Evolutionary conservation across 2,797 vertebrate genomes (phyloP), one percentile per base, ranked within the genome.

Genomic region (Thamnophis elegans): DNA sequence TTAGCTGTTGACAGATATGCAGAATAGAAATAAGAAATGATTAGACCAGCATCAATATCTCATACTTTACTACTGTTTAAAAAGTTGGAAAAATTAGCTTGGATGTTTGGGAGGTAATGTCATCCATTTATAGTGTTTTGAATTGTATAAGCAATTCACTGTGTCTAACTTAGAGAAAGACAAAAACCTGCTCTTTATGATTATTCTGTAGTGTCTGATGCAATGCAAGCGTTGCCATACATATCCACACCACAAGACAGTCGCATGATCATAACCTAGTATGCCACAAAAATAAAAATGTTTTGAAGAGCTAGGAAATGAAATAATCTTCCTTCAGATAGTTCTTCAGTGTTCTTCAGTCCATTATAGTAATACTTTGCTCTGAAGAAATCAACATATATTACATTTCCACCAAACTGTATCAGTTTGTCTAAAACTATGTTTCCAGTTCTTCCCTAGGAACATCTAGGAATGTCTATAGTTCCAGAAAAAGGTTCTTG

Each of bases 1-100:
- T 73, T 94, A 92, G 58, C 60, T 95, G 82, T 94, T 8, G 56
- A 96, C 95, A 95, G 91, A 94, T 94, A 93, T 92, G 94, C 95
- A 95, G 92, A 96, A 94, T 85, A 28, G 42, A 20, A 47, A 92
- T 36, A 86, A 60, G 93, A 94, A 95, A 94, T 93, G 59, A 90
- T 89, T 89, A 55, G 51, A 89, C 42, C 59, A 89, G 58, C 54
- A 85, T 42, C 32, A 47, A 51, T 89, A 36, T 18, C n/a, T 88
- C 16, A 56, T 68, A 62, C 6, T 87, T 88, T 47, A 47, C 20
- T 82, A 82, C 78, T 47, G 42, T 90, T 85, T n/a, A 14, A 92
- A 59, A 26, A 42, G 36, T 25, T 51, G 14, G 60, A 36, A 28
- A 54, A 20, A 55, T 56, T 85, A 65, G 3, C 82, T 87, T 90